Percentiles rank a stretch among this genome's conserved stretches.
Conservation (phyloP, 2,113 vertebrate species). For the Gymnarchus niloticus region DNA sequence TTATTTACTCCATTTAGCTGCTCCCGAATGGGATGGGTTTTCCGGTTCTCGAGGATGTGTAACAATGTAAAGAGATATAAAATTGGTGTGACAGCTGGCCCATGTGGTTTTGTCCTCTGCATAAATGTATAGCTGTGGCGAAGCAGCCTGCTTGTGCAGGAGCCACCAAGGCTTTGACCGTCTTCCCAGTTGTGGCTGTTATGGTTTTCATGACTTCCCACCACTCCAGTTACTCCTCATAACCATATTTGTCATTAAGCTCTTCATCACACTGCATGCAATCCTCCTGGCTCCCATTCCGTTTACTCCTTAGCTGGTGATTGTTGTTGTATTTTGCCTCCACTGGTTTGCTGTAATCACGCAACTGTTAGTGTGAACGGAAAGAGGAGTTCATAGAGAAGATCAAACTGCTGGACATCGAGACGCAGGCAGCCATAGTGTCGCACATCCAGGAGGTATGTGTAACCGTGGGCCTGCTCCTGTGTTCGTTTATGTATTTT, state of each 20-base stretch:
- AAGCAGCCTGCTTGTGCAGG: background rate
- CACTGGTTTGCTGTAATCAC: background rate
- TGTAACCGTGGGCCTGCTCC: background rate
- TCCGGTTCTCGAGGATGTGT: background rate
- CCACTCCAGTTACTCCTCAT: background rate
- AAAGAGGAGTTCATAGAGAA: slow-evolving; percentile 90
- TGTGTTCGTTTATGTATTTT: background rate
- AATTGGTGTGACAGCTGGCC: background rate
- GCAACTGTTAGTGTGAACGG: slow-evolving; percentile 77
- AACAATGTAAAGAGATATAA: background rate
- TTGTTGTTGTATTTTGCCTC: background rate
- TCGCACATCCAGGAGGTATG: slow-evolving; percentile 91
- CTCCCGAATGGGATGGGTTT: background rate
- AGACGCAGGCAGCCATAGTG: slow-evolving; percentile 87
- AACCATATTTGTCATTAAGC: background rate
- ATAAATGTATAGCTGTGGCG: background rate
- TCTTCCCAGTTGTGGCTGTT: background rate
- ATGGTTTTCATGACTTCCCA: background rate
- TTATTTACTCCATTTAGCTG: background rate
- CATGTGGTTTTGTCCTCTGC: background rate
- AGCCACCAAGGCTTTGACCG: background rate
- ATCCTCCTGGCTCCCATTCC: background rate
- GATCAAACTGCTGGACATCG: slow-evolving; percentile 86
- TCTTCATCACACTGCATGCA: no score
- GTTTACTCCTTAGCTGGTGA: background rate